Evolutionary conservation across 2,797 vertebrate genomes (phyloP).

Genomic region (Rhynchotus rufescens): DNA sequence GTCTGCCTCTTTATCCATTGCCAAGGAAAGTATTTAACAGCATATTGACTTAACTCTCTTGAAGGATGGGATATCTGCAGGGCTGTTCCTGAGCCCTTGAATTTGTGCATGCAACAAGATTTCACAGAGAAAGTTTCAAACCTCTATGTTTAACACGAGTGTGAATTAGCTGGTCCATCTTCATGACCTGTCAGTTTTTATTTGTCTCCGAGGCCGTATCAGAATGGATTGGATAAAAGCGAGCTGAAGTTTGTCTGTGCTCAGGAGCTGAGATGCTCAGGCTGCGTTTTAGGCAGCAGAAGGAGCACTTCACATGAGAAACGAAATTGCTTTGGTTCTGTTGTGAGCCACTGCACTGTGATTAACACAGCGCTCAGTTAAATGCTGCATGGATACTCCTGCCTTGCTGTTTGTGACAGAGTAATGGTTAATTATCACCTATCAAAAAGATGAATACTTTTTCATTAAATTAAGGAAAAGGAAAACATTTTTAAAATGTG

Average conservation of each 20-base stretch:
- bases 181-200: background rate
- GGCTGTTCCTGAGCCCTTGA: background rate
- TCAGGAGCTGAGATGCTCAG: background rate
- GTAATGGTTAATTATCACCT: slow-evolving; percentile 79
- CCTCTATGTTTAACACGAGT: background rate
- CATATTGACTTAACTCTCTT: background rate
- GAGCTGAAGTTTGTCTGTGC: slow-evolving; percentile 43
- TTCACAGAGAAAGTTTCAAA: background rate
- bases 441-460: slow-evolving; percentile 76
- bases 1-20: background rate
- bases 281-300: slow-evolving; percentile 39
- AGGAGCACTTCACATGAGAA: slow-evolving; percentile 62
- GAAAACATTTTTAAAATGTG: slow-evolving; percentile 63
- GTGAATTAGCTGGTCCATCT: background rate
- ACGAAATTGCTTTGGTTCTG: slow-evolving; percentile 56
- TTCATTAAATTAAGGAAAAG: slow-evolving; percentile 77
- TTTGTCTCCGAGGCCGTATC: background rate
- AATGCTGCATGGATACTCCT: slow-evolving; percentile 62
- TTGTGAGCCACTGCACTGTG: slow-evolving; percentile 77
- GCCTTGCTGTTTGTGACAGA: slow-evolving; percentile 81
- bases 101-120: background rate
- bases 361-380: slow-evolving; percentile 74
- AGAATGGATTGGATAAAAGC: background rate
- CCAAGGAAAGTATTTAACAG: background rate
- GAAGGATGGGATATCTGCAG: background rate